Base-by-base conservation (phyloP, 2,888 invertebrate genomes). In the Tenthredo scrophulariae region DNA sequence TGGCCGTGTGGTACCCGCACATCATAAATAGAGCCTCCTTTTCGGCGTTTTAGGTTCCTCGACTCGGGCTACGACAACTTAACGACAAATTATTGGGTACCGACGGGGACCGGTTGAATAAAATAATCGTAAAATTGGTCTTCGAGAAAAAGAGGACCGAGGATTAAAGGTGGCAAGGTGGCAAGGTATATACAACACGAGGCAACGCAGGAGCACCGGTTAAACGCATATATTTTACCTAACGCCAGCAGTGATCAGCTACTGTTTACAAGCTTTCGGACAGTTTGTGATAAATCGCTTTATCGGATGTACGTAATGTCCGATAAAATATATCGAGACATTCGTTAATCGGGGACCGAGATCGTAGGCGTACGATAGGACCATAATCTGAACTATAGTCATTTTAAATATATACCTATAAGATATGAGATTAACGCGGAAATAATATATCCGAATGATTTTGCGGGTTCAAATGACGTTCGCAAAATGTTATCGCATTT, bases 1-100 rank as follows among this genome's bases (percentile, higher is more conserved):
- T 88, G 85, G 86, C 85, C 85, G 85, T 84, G 85, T 84, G 26
- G 10, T 54, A n/a, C 37, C 70, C n/a, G 70, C 86, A 67, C 79
- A 86, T 86, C 87, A 86, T 87, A 88, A 88, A 87, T 87, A 86
- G 67, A 9, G 77, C 5, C 40, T 26, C 18, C 50, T 62, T 43
- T 62, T 72, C 79, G 54, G 65, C 72, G 40, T 65, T 22, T 54
- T 33, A 15, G 50, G 9, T 33, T 10, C 18, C 33, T 54, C 54
- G 54, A n/a, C n/a, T n/a, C 54, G n/a, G n/a, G 79, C 33, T 33
- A 5, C 15, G 65, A 82, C 62, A 26, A 37, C 62, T 62, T 82
- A 10, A 67, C 82, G 82, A 83, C 82, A 67, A 83, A 83, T 83
- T 83, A 67, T 67, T 33, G 29, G 43, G 46, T 22, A 67, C 58